Percentiles rank a stretch among this genome's conserved stretches.
These are phyloP conservation scores for Camponotus floridanus DNA, from an alignment of 1,140 invertebrate genomes.

Conservation along the genomic window DNA sequence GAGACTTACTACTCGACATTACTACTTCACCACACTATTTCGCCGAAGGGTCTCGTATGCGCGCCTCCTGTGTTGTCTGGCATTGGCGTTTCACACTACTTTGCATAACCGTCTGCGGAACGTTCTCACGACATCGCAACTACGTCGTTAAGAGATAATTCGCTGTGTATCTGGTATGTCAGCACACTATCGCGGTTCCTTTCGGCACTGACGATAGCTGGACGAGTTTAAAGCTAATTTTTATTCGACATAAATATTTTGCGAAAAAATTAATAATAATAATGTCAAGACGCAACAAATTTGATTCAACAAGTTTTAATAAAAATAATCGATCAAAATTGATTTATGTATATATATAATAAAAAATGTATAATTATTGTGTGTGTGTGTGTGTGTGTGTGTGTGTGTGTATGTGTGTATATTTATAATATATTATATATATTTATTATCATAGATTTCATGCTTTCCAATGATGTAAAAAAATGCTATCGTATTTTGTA, in stretches of 20 bases:
- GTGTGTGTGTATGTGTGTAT: too few relatives aligned
- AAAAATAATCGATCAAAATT: background rate
- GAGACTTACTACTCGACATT: slow-evolving; percentile 12
- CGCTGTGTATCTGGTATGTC: slow-evolving; percentile 38
- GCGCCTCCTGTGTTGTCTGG: slow-evolving; percentile 19
- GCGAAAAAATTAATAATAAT: background rate
- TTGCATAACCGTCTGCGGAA: slow-evolving; percentile 55
- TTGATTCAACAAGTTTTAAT: background rate
- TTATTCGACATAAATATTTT: background rate
- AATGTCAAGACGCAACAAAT: background rate
- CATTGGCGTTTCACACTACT: slow-evolving; percentile 48
- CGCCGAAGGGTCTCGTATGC: background rate
- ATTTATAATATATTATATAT: too few relatives aligned
- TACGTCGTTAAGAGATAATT: slow-evolving; percentile 50
- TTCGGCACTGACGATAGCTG: slow-evolving; percentile 37
- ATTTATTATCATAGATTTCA: too few relatives aligned
- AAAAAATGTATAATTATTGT: too few relatives aligned
- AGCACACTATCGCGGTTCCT: slow-evolving; percentile 43
- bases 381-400: too few relatives aligned
- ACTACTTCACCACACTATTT: background rate
- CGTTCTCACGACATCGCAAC: slow-evolving; percentile 56
- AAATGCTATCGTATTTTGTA: background rate
- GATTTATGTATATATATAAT: too few relatives aligned
- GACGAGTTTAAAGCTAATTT: slow-evolving; percentile 12
- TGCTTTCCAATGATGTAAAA: background rate